Evolutionary conservation across 2,113 vertebrate genomes (phyloP).

Genomic region (Numida meleagris): DNA sequence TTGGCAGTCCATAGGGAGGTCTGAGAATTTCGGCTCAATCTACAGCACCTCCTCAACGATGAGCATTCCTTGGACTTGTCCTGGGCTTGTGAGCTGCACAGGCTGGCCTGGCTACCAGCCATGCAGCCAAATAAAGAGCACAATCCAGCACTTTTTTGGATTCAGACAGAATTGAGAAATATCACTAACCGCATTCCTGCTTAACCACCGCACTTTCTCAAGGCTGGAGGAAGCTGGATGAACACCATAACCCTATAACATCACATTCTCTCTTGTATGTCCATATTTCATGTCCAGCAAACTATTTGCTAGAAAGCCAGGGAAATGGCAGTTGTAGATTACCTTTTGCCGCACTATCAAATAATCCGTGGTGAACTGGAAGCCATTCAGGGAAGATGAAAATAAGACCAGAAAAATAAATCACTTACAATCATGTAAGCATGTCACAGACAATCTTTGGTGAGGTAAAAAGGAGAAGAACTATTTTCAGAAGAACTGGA

Average conservation of each 20-base stretch:
- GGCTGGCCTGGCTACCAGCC: not conserved
- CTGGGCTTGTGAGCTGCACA: not conserved
- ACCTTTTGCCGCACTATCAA: not conserved
- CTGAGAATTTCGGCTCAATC: fast-evolving
- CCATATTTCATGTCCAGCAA: not conserved
- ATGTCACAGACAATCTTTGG: not conserved
- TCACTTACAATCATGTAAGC: constrained; percentile 17
- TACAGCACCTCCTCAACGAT: fast-evolving
- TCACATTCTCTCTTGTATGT: not conserved
- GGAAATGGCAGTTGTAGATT: not conserved
- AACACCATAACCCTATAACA: not conserved
- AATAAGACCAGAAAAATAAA: constrained; percentile 33
- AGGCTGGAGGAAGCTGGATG: not conserved
- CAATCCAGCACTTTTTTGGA: not conserved
- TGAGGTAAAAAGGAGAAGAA: not conserved
- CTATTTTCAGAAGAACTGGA: constrained; percentile 11
- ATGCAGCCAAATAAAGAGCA: not conserved
- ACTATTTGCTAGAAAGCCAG: not conserved
- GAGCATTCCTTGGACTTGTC: not conserved
- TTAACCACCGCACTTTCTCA: fast-evolving
- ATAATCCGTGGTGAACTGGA: constrained; percentile 32
- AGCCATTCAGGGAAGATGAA: constrained; percentile 37
- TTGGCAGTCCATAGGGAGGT: fast-evolving
- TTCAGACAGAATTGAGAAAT: not conserved
- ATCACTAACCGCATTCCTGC: not conserved